Evolutionary conservation across 2,888 invertebrate species (phyloP).

Genomic region (Thecocarcelia acutangulata): DNA sequence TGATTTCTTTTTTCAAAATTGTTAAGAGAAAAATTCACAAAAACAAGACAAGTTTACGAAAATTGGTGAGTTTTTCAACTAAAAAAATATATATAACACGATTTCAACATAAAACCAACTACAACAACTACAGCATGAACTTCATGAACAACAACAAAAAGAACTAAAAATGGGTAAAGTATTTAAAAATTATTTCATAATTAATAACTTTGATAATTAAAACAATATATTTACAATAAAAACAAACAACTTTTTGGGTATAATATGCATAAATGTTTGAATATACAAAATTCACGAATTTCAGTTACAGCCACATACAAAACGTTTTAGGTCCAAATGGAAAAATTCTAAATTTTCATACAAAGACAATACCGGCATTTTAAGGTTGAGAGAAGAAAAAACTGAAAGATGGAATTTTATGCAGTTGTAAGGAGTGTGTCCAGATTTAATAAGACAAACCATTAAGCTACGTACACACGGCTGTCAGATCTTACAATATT

Average conservation of each 20-base stretch:
- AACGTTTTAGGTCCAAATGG: constrained; percentile 35
- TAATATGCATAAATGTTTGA: constrained; percentile 41
- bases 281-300: constrained; percentile 59
- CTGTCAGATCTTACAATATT: no score
- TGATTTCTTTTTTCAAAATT: constrained; percentile 67
- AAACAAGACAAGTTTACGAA: constrained; percentile 3
- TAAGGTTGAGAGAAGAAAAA: background rate
- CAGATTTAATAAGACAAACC: no score
- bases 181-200: constrained; percentile 42
- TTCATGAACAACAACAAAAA: constrained; percentile 9
- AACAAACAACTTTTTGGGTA: constrained; percentile 57
- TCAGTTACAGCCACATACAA: constrained; percentile 50
- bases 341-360: constrained; percentile 55
- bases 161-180: constrained; percentile 59
- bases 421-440: no score
- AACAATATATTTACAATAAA: no score
- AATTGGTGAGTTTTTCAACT: constrained; percentile 58
- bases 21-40: constrained; percentile 60
- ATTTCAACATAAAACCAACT: constrained; percentile 33
- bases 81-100: constrained; percentile 26
- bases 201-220: constrained; percentile 20
- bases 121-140: constrained; percentile 11
- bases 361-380: constrained; percentile 41
- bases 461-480: no score
- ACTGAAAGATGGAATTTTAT: background rate